Base-by-base conservation (phyloP, 2,113 vertebrate species). In the Nycticryphes semicollaris region DNA sequence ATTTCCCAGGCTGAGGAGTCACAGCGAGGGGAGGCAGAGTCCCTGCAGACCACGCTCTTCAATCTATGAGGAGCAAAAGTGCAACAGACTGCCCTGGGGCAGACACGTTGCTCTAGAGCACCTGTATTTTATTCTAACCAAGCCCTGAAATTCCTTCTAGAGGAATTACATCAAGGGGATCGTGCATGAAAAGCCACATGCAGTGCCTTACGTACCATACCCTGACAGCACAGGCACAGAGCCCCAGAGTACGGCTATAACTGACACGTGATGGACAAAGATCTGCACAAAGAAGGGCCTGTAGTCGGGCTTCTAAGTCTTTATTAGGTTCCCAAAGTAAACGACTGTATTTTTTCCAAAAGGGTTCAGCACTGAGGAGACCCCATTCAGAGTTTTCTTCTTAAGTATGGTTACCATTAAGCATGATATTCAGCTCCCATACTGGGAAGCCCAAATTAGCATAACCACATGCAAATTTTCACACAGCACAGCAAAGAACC, bases 401-500 rank as follows among this genome's bases (percentile, higher is more conserved):
- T 90, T 68, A 56, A 70, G 50, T 31, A 53, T 14, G 57, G 80
- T 31, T 84, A 66, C 80, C 68, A 62, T 79, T 66, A 75, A 92
- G 60, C 45, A 87, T 80, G 77, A 75, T 90, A 87, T 84, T 73
- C 66, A 73, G 77, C 37, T 76, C 45, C 86, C 77, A 70, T 84
- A 31, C 39, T 50, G 73, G 62, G 86, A 91, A 81, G 66, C 17
- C 28, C 66, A 89, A 48, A 95, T 96, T 93, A 90, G n/a, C 84
- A 84, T 82, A 93, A 76, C 77, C 59, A 39, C 62, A 93, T 84
- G 69, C 62, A 94, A 94, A 93, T 96, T 92, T 93, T 76, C 77
- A 93, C 62, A 57, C 28, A 78, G 66, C 28, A 92, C 14, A 85
- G 69, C 81, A 89, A 82, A 87, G 31, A 89, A 87, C 57, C 28